Percentiles rank a stretch among this genome's conserved stretches.
Conservation (phyloP, 2,888 invertebrate species). For the Nomada flava region DNA sequence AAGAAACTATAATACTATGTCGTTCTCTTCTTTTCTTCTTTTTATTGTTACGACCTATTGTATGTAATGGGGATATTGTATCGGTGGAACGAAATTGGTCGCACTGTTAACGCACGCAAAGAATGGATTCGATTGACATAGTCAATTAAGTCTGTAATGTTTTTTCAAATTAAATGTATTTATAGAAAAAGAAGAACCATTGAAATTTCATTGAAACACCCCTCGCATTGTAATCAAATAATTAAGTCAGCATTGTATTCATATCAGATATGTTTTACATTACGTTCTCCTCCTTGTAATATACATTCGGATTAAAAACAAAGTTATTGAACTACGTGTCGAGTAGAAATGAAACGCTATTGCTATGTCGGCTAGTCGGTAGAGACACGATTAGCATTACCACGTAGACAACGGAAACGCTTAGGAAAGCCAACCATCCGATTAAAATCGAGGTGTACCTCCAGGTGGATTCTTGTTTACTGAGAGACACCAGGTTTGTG, state of each 20-base stretch:
- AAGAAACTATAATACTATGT: neutral
- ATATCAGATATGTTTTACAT: slow-evolving; percentile 1
- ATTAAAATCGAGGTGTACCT: slow-evolving; percentile 70
- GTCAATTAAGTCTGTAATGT: slow-evolving; percentile 47
- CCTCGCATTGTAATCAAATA: neutral
- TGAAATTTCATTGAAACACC: slow-evolving; percentile 28
- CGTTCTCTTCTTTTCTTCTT: slow-evolving; percentile 39
- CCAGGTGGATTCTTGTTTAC: slow-evolving; percentile 69
- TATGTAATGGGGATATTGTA: slow-evolving; percentile 19
- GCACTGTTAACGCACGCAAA: slow-evolving; percentile 55
- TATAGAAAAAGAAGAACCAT: slow-evolving; percentile 63
- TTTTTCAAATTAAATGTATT: slow-evolving; percentile 74
- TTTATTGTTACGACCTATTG: slow-evolving; percentile 29
- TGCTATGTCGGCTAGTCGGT: slow-evolving; percentile 34
- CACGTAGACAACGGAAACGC: slow-evolving; percentile 68
- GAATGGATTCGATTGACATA: slow-evolving; percentile 40
- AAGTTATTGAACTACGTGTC: neutral
- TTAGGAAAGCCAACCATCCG: slow-evolving; percentile 74
- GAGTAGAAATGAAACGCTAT: neutral
- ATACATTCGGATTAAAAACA: neutral
- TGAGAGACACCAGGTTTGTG: slow-evolving; percentile 64
- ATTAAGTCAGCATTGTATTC: slow-evolving; percentile 3
- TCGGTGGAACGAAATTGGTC: slow-evolving; percentile 7
- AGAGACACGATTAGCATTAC: slow-evolving; percentile 68
- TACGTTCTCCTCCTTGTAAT: neutral